Percentiles rank a stretch among this genome's conserved stretches.
phyloP scores from a whole-genome alignment of 1,140 invertebrate genomes.

The Musca vetustissima region DNA sequence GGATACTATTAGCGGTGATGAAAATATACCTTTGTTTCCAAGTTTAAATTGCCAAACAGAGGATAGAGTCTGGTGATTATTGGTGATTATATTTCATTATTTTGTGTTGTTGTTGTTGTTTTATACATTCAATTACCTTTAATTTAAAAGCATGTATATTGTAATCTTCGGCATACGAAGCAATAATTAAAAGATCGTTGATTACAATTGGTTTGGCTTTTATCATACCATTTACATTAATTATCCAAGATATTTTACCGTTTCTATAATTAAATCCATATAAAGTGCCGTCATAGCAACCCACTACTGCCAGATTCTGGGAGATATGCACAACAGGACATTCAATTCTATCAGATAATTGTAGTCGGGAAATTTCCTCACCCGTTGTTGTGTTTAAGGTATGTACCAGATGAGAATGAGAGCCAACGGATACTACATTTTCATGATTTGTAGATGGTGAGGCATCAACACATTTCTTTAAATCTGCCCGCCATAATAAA shows the following conservation, averaged over 20 bases:
- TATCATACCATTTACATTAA: slow-evolving; percentile 57
- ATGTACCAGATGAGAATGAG: slow-evolving; percentile 45
- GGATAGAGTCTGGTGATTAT: slow-evolving; percentile 33
- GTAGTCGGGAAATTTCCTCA: slow-evolving; percentile 47
- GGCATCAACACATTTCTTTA: slow-evolving; percentile 62
- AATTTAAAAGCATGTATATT: slow-evolving; percentile 46
- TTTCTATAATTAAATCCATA: slow-evolving; percentile 56
- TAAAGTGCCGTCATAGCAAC: slow-evolving; percentile 61
- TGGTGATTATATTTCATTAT: too few relatives aligned
- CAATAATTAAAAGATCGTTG: slow-evolving; percentile 39
- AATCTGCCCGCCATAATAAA: slow-evolving; percentile 55
- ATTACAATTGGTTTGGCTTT: slow-evolving; percentile 57
- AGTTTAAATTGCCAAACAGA: slow-evolving; percentile 41
- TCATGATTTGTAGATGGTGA: slow-evolving; percentile 52
- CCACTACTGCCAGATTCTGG: slow-evolving; percentile 48
- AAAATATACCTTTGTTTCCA: slow-evolving; percentile 42
- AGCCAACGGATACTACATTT: slow-evolving; percentile 38
- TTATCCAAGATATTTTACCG: slow-evolving; percentile 57
- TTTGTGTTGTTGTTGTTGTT: too few relatives aligned
- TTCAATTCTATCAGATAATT: slow-evolving; percentile 60
- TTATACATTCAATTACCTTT: slow-evolving; percentile 13
- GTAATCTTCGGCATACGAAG: slow-evolving; percentile 45
- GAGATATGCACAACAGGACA: slow-evolving; percentile 56
- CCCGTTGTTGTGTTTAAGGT: slow-evolving; percentile 36
- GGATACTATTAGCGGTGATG: slow-evolving; percentile 36